Percentiles rank a stretch among this genome's conserved stretches.
These are phyloP conservation scores for Macrostomum cliftonense DNA, from an alignment of 2,888 invertebrate genomes.

Conservation along the genomic window DNA sequence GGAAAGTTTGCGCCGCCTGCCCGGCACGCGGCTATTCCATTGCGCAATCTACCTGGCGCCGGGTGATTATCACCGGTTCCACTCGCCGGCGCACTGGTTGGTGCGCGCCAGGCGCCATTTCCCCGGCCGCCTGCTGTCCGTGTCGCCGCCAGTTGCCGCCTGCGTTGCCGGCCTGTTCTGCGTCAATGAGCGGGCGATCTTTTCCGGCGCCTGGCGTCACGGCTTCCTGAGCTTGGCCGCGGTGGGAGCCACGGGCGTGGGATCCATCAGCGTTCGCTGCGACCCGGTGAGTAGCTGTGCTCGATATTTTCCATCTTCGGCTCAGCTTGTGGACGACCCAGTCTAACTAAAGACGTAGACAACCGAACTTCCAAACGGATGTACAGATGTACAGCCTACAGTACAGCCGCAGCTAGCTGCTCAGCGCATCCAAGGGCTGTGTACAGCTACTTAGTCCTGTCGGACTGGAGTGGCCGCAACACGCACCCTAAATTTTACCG, in stretches of 20 bases:
- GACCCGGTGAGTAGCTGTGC: too few species aligned
- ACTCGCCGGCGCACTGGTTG: constrained; percentile 71
- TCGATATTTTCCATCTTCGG: too few species aligned
- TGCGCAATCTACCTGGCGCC: constrained; percentile 90
- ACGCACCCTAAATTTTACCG: too few species aligned
- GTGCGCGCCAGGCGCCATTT: constrained; percentile 71
- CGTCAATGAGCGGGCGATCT: constrained; percentile 77
- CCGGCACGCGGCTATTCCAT: constrained; percentile 54
- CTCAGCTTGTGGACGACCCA: too few species aligned
- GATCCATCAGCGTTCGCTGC: constrained; percentile 58
- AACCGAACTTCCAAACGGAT: too few species aligned
- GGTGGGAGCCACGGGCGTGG: constrained; percentile 93
- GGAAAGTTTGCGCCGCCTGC: too few species aligned
- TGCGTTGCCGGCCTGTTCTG: constrained; percentile 77
- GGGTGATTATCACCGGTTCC: constrained; percentile 92
- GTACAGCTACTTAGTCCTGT: too few species aligned
- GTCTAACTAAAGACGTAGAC: too few species aligned
- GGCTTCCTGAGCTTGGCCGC: constrained; percentile 94
- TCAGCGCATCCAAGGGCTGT: too few species aligned
- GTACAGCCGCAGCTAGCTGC: too few species aligned
- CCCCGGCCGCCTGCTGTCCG: constrained; percentile 64
- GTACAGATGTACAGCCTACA: too few species aligned
- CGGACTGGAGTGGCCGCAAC: too few species aligned
- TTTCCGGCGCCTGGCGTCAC: constrained; percentile 70
- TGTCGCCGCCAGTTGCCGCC: constrained; percentile 66